Conservation (phyloP, 2,113 vertebrate genomes). For the Neolamprologus tretocephalus region DNA sequence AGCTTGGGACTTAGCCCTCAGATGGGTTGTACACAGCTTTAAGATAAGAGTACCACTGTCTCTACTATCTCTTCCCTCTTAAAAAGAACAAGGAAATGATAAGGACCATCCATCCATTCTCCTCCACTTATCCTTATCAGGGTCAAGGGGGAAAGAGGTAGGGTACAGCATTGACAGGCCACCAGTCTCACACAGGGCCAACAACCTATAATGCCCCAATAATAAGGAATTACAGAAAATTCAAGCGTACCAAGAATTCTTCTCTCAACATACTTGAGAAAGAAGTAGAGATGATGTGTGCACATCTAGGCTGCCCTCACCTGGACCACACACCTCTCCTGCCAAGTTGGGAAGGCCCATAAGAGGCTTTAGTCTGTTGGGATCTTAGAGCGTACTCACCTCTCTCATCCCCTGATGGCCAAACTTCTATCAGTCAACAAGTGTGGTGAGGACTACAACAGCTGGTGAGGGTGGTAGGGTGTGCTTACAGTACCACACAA, state of each 20-base stretch:
- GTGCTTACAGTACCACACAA: neutral
- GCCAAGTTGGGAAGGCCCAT: neutral
- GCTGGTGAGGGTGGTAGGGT: neutral
- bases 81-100: neutral
- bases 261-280: neutral
- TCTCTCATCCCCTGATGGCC: neutral
- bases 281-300: neutral
- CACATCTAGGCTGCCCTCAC: neutral
- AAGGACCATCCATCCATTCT: neutral
- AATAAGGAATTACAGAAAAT: neutral
- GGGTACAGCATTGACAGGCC: neutral
- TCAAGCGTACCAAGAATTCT: neutral
- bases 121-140: neutral
- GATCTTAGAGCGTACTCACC: neutral
- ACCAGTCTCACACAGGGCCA: neutral
- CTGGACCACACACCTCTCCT: neutral
- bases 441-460: neutral
- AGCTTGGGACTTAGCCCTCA: neutral
- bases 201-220: neutral
- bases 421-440: neutral
- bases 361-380: neutral
- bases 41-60: neutral
- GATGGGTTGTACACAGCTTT: neutral
- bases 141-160: neutral
- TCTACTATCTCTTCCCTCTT: neutral